phyloP scores from a whole-genome alignment of 23 tunicate genomes.

The Phallusia fumigata region DNA sequence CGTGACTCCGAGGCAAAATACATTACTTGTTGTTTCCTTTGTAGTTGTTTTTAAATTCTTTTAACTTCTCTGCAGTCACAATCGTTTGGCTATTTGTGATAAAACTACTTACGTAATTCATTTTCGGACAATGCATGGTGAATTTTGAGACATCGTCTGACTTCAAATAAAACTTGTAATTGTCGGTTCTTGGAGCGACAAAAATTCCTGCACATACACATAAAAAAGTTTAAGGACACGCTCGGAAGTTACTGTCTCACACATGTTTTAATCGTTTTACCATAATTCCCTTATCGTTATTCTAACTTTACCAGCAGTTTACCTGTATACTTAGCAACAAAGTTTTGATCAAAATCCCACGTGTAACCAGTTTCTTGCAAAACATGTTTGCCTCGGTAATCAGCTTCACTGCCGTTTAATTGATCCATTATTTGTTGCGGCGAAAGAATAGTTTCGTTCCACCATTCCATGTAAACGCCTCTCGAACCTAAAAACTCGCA shows the following conservation, averaged over 20 bases:
- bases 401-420: slow-evolving; percentile 17
- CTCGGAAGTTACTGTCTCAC: background rate
- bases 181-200: slow-evolving; percentile 37
- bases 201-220: slow-evolving; percentile 26
- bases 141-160: slow-evolving; percentile 23
- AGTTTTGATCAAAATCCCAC: slow-evolving; percentile 24
- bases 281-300: no score
- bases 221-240: background rate
- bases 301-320: no score
- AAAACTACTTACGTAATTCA: background rate
- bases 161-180: slow-evolving; percentile 35
- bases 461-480: slow-evolving; percentile 21
- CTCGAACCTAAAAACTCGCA: slow-evolving; percentile 17
- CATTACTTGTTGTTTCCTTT: no score
- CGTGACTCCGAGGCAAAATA: no score
- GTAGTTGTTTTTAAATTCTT: no score
- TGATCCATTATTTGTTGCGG: background rate
- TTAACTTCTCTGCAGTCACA: no score
- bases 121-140: background rate
- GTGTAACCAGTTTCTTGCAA: slow-evolving; percentile 15
- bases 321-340: slow-evolving; percentile 35
- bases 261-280: no score
- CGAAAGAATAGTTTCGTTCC: slow-evolving; percentile 20
- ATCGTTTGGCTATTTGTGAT: no score
- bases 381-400: slow-evolving; percentile 19